Evolutionary conservation across 1,140 invertebrate genomes (phyloP), one percentile per base, ranked within the genome.

Genomic region (Tigriopus japonicus): DNA sequence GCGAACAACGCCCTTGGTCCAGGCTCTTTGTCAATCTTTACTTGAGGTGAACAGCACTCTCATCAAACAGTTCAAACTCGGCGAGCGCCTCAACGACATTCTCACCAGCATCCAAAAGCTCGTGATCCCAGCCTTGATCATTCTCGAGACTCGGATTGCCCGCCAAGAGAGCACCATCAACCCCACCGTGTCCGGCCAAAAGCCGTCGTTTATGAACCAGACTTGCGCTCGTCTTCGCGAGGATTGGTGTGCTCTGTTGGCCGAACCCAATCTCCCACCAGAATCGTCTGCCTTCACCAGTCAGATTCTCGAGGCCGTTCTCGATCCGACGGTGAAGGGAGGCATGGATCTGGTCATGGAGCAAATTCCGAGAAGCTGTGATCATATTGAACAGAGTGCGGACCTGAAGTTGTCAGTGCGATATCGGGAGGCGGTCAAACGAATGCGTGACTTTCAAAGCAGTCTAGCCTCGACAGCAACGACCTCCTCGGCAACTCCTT

Each of bases 41-140:
- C 40, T 41, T 14, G 55, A 58, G 40, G 55, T 58, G 12, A 58
- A 58, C 42, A 15, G 40, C 24, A 43, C 17, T 40, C 28, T 58
- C 14, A 58, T 58, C 55, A 58, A 40, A 17, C 21, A 58, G 23
- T 58, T 58, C 41, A 58, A 58, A 41, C 55, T 58, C 14, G 55
- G 55, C 3, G 55, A 58, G 41, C 24, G 41, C 28, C 55, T 58
- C n/a, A 17, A 40, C 10, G 23, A 23, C 17, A 41, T 58, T 23
- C 21, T 58, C 24, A 41, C 55, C 13, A 40, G 28, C n/a, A 14
- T 58, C 6, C 55, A 58, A 21, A 49, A 15, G n/a, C 55, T 23
- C 24, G 21, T 58, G 14, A 41, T 58, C 14, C 55, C 55, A 13
- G 55, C 42, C 14, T 28, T 58, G 41, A 42, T 28, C 24, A 35